These are phyloP conservation scores for Diplolepis rosae DNA, from an alignment of 2,888 invertebrate genomes.

Conservation along the genomic window DNA sequence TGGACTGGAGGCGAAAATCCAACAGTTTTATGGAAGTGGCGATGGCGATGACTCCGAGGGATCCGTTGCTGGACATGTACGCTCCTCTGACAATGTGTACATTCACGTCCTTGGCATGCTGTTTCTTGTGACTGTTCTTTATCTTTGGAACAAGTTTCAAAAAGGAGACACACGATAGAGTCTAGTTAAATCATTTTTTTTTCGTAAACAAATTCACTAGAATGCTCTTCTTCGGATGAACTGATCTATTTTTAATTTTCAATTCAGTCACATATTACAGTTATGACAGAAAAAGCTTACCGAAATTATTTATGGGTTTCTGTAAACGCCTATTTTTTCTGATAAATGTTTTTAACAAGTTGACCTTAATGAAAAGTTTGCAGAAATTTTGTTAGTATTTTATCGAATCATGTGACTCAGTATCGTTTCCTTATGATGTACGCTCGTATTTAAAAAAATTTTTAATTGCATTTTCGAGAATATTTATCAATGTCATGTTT, in stretches of 20 bases:
- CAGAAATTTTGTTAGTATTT: background rate
- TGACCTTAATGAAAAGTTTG: background rate
- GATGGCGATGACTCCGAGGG: slow-evolving; percentile 79
- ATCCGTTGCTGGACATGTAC: slow-evolving; percentile 88
- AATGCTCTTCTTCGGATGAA: background rate
- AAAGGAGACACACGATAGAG: slow-evolving; percentile 33
- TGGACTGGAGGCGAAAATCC: slow-evolving; percentile 90
- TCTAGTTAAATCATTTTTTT: background rate
- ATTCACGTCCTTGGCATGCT: slow-evolving; percentile 67
- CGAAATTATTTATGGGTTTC: too few relatives aligned
- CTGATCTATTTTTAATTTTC: too few relatives aligned
- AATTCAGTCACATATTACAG: too few relatives aligned
- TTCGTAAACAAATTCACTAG: background rate
- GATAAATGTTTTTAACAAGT: background rate
- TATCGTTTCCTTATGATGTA: background rate
- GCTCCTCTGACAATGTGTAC: slow-evolving; percentile 68
- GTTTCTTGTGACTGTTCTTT: slow-evolving; percentile 60
- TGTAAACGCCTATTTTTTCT: too few relatives aligned
- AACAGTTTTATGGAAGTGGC: slow-evolving; percentile 85
- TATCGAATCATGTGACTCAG: background rate
- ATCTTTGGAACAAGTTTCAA: slow-evolving; percentile 65
- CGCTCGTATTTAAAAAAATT: background rate
- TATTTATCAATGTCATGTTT: background rate
- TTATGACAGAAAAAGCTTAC: too few relatives aligned
- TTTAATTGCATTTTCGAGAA: background rate